phyloP scores from a whole-genome alignment of 2,888 invertebrate species.

The Parascotia fuliginaria region DNA sequence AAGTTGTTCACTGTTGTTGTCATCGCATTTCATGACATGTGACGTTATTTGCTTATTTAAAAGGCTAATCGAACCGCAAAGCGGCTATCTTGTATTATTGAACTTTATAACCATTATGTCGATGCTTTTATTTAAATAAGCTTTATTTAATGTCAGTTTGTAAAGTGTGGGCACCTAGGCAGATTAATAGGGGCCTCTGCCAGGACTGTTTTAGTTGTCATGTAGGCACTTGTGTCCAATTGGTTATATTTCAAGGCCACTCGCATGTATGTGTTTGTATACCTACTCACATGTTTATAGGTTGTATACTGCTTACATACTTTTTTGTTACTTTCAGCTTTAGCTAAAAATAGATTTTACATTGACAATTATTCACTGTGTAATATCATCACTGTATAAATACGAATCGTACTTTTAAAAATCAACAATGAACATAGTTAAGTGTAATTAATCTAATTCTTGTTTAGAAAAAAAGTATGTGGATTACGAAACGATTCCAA shows the following conservation, averaged over 20 bases:
- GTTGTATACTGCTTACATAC: conserved; percentile 18
- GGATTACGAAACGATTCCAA: no score
- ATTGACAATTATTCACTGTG: no score
- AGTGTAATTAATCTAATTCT: no score
- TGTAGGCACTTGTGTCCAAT: conserved; percentile 6
- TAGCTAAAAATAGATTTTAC: no score
- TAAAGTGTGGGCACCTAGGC: conserved; percentile 2
- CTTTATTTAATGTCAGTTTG: conserved; percentile 9
- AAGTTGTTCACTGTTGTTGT: conserved; percentile 13
- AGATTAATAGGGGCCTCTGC: conserved; percentile 1
- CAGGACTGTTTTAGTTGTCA: conserved; percentile 12
- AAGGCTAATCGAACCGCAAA: conserved; percentile 33
- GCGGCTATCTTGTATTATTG: conserved; percentile 47
- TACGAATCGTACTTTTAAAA: no score
- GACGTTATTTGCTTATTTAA: conserved; percentile 57
- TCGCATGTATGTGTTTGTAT: conserved; percentile 18
- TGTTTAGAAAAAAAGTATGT: no score
- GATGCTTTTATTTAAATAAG: conserved; percentile 20
- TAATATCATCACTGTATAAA: no score
- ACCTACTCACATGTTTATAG: conserved; percentile 20
- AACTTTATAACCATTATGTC: conserved; percentile 16
- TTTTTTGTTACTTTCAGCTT: no score
- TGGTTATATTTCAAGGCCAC: conserved; percentile 39
- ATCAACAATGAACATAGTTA: no score
- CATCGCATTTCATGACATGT: conserved; percentile 59